Percentiles rank a stretch among this genome's conserved stretches.
Conservation (phyloP, 2,113 vertebrate species). For the Barnardius zonarius region DNA sequence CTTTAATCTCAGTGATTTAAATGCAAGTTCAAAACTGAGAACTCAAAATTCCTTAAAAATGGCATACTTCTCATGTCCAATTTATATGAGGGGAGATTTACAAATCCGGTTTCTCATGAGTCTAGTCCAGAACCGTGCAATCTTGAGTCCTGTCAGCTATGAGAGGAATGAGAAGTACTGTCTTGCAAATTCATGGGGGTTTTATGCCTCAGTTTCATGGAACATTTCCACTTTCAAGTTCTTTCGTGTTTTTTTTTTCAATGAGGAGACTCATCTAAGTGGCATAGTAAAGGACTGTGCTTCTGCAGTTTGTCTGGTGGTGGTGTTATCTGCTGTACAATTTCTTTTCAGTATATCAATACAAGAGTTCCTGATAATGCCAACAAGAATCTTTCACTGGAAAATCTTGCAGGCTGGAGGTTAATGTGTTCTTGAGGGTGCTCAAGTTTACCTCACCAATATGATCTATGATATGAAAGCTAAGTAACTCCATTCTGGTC, state of each 20-base stretch:
- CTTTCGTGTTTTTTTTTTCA: neutral
- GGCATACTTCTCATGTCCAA: neutral
- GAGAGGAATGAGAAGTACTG: neutral
- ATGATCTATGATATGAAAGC: neutral
- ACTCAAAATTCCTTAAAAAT: slow-evolving; percentile 17
- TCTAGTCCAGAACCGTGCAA: neutral
- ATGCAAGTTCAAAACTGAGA: neutral
- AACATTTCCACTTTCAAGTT: neutral
- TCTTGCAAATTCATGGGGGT: neutral
- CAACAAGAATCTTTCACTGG: neutral
- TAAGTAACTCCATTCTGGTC: neutral
- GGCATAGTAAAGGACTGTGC: neutral
- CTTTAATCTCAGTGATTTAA: slow-evolving; percentile 42
- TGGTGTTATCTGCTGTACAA: neutral
- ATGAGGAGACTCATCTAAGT: neutral
- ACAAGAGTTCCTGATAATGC: neutral
- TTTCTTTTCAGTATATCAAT: neutral
- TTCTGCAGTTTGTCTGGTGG: neutral
- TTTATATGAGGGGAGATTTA: neutral
- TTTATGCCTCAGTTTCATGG: neutral
- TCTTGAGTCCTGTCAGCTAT: neutral
- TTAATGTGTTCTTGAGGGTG: neutral
- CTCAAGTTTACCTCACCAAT: neutral
- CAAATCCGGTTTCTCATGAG: neutral
- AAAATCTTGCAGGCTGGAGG: neutral